These are phyloP conservation scores for Erannis defoliaria DNA, from an alignment of 2,888 invertebrate genomes.

Conservation along the genomic window DNA sequence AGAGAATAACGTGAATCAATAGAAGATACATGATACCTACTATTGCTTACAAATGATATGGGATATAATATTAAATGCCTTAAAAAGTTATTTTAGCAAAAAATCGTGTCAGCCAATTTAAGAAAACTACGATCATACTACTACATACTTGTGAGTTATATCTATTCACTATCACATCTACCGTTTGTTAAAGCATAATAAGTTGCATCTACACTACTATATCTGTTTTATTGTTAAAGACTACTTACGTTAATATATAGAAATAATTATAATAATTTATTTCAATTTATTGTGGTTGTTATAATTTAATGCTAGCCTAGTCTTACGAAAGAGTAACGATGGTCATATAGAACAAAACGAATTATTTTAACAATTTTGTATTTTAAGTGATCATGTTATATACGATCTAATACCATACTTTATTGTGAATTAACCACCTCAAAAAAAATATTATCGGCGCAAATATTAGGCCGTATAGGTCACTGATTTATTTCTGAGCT, in stretches of 20 bases:
- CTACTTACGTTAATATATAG: slow-evolving; percentile 46
- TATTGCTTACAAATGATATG: no score
- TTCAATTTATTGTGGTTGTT: slow-evolving; percentile 54
- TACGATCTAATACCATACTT: slow-evolving; percentile 1
- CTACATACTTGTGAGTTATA: background rate
- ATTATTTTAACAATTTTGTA: slow-evolving; percentile 41
- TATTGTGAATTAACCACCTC: slow-evolving; percentile 6
- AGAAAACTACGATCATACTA: no score
- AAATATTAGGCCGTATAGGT: background rate
- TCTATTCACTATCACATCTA: background rate
- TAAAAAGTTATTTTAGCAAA: no score
- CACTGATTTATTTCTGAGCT: background rate
- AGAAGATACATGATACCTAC: no score
- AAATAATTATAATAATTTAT: slow-evolving; percentile 50
- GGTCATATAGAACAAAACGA: slow-evolving; percentile 52
- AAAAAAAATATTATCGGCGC: background rate
- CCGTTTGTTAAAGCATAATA: slow-evolving; percentile 37
- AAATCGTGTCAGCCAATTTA: no score
- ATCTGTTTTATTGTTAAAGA: slow-evolving; percentile 44
- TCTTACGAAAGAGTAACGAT: slow-evolving; percentile 52
- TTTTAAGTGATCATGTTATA: slow-evolving; percentile 9
- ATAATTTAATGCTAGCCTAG: slow-evolving; percentile 59
- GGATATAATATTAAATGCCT: no score
- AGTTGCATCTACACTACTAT: slow-evolving; percentile 13
- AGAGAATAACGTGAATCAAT: no score